Evolutionary conservation across 2,797 vertebrate genomes (phyloP).

Genomic region (Acanthurus tractus): DNA sequence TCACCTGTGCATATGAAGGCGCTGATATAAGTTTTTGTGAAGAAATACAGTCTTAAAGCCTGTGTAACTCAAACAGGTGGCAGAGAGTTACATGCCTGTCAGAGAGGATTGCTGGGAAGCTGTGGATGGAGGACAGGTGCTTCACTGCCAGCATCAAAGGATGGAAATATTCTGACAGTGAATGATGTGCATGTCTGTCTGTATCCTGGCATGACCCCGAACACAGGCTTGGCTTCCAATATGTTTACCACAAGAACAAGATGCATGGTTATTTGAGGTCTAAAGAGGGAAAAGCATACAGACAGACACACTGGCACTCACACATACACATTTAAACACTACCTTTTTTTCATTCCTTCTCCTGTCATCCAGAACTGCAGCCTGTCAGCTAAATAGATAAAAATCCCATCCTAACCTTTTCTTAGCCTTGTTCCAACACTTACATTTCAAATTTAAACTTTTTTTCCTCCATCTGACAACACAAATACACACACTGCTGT

Average conservation of each 20-base stretch:
- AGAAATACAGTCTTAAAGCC: not conserved
- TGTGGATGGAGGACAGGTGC: slow-evolving; percentile 11
- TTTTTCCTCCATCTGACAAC: slow-evolving; percentile 13
- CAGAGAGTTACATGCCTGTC: not conserved
- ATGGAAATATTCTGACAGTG: slow-evolving; percentile 3
- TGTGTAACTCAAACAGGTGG: slow-evolving; percentile 2
- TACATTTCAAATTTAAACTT: slow-evolving; percentile 1
- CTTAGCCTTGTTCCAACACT: slow-evolving; percentile 27
- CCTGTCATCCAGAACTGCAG: not conserved
- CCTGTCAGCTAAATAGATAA: slow-evolving; percentile 12
- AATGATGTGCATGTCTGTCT: slow-evolving; percentile 10
- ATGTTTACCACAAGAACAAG: not conserved
- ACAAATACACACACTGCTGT: slow-evolving; percentile 1
- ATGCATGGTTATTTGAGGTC: not conserved
- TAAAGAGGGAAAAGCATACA: not conserved
- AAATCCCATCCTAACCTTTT: slow-evolving; percentile 28
- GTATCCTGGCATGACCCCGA: not conserved
- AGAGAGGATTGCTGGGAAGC: not conserved
- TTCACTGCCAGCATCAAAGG: not conserved
- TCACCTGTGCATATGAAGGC: not conserved
- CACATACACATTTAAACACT: not conserved
- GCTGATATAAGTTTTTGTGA: not conserved
- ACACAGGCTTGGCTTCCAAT: not conserved
- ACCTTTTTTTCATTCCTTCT: not conserved
- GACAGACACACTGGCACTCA: not conserved